Evolutionary conservation across 2,797 vertebrate genomes (phyloP).

Genomic region (Crypturellus tataupa): DNA sequence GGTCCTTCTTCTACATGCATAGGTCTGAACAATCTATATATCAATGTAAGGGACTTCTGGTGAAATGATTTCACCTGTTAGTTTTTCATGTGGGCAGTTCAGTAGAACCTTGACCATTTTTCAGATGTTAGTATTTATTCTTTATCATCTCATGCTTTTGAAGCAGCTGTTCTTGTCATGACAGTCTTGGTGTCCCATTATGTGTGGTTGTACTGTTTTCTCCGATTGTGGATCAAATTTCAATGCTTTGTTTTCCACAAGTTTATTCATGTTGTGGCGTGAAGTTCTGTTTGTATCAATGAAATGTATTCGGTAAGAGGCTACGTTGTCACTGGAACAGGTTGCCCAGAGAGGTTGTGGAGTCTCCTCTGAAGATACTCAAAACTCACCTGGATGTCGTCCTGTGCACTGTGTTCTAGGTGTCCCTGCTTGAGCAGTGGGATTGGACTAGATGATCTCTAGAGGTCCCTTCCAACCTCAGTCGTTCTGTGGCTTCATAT

Average conservation of each 20-base stretch:
- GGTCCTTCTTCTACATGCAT: accelerated
- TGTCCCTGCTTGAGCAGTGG: too few species aligned
- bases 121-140: neutral
- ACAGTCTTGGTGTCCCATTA: neutral
- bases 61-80: neutral
- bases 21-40: accelerated
- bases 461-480: too few species aligned
- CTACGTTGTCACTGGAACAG: neutral
- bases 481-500: neutral
- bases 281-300: neutral
- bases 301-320: neutral
- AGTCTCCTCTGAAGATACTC: too few species aligned
- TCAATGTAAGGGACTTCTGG: neutral
- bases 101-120: neutral
- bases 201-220: neutral
- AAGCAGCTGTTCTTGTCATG: neutral
- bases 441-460: too few species aligned
- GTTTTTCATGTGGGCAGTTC: neutral
- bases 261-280: neutral
- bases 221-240: neutral
- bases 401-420: too few species aligned
- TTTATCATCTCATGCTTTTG: neutral
- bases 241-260: neutral
- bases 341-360: too few species aligned
- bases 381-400: too few species aligned